These are phyloP conservation scores for Allochrocebus solatus DNA, from an alignment of 2,797 vertebrate genomes.

Conservation along the genomic window DNA sequence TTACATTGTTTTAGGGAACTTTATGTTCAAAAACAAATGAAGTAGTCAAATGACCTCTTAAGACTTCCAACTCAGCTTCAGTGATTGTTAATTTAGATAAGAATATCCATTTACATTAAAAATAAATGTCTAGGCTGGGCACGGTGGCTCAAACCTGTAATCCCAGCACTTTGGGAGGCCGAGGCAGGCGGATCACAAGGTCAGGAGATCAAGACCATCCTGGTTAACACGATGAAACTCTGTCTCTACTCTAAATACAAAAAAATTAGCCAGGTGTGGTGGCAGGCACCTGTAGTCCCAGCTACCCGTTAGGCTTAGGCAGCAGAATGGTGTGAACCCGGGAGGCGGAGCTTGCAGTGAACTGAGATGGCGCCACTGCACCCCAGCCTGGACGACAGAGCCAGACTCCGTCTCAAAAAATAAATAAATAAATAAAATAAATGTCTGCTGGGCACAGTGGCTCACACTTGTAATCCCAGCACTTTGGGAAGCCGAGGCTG, in stretches of 20 bases:
- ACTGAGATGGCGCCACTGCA: background rate
- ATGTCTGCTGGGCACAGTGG: background rate
- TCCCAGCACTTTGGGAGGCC: background rate
- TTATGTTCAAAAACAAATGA: constrained; percentile 41
- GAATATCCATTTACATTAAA: background rate
- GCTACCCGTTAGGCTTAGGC: background rate
- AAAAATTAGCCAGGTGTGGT: too few relatives aligned
- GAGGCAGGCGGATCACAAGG: background rate
- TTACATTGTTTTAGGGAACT: constrained; percentile 12
- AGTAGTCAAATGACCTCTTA: background rate
- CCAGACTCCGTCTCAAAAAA: background rate
- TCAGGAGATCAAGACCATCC: too few relatives aligned
- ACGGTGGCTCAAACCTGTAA: fast-evolving
- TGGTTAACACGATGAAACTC: too few relatives aligned
- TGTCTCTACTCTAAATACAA: too few relatives aligned
- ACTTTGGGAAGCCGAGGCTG: too few relatives aligned
- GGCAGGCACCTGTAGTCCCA: too few relatives aligned
- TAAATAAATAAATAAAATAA: background rate
- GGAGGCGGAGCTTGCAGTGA: background rate
- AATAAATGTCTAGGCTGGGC: background rate
- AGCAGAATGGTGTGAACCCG: background rate
- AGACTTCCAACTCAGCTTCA: constrained; percentile 14
- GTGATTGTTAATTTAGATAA: constrained; percentile 22
- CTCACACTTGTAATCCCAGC: too few relatives aligned
- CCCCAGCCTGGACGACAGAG: background rate